Percentiles rank a stretch among this genome's conserved stretches.
These are phyloP conservation scores for Heliothis subflexa DNA, from an alignment of 1,140 invertebrate species.

Conservation along the genomic window DNA sequence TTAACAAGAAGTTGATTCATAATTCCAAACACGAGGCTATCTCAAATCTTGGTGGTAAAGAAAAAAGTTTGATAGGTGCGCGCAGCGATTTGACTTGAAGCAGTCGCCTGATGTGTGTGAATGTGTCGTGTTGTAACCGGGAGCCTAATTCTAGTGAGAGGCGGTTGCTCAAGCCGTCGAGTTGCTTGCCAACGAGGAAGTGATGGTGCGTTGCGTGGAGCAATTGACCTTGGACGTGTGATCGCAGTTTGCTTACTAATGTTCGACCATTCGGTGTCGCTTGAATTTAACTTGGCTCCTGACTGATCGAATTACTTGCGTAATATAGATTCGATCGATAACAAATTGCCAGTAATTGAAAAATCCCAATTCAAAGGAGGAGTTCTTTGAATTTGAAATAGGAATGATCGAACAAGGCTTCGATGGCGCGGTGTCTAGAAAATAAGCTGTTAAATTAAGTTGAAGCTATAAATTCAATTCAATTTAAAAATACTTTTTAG, in stretches of 20 bases:
- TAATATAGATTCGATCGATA: conserved; percentile 30
- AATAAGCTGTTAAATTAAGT: too few relatives aligned
- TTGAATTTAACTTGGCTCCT: conserved; percentile 35
- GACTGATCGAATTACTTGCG: conserved; percentile 33
- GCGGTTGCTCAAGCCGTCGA: conserved; percentile 70
- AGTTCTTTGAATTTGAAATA: conserved; percentile 11
- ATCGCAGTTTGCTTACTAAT: conserved; percentile 62
- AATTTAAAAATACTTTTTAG: too few relatives aligned
- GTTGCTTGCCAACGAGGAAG: conserved; percentile 76
- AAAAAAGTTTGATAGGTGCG: conserved; percentile 10
- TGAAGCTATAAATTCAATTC: too few relatives aligned
- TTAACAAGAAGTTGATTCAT: conserved; percentile 2
- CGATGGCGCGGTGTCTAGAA: background rate
- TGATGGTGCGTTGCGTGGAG: conserved; percentile 71
- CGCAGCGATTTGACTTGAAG: conserved; percentile 47
- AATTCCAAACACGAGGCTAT: conserved; percentile 5
- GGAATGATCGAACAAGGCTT: background rate
- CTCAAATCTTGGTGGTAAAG: background rate
- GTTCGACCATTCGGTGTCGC: conserved; percentile 37
- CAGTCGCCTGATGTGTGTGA: conserved; percentile 52
- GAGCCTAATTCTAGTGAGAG: conserved; percentile 80
- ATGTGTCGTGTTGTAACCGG: conserved; percentile 64
- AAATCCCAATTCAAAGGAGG: conserved; percentile 2
- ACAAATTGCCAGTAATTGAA: conserved; percentile 2
- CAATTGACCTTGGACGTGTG: conserved; percentile 72